Percentiles rank a stretch among this genome's conserved stretches.
phyloP scores from a whole-genome alignment of 2,113 vertebrate species.

The Dunckerocampus dactyliophorus region DNA sequence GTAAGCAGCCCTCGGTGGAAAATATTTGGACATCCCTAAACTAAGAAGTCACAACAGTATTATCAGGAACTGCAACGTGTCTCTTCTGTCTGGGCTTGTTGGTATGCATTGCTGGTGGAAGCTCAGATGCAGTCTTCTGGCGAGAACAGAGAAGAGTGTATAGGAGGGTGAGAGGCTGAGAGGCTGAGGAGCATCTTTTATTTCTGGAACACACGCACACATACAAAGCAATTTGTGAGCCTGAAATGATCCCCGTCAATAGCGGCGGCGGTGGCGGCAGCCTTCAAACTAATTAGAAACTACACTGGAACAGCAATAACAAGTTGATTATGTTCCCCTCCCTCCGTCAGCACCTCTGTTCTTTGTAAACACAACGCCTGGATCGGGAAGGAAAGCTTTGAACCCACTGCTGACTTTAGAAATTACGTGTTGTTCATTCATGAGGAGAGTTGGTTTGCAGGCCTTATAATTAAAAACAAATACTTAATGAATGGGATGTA shows the following conservation, averaged over 20 bases:
- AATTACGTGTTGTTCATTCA: slow-evolving; percentile 31
- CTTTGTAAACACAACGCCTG: slow-evolving; percentile 26
- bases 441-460: slow-evolving; percentile 33
- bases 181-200: slow-evolving; percentile 26
- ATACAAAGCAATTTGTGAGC: slow-evolving; percentile 54
- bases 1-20: too few species aligned
- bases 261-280: slow-evolving; percentile 32
- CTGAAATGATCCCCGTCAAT: slow-evolving; percentile 54
- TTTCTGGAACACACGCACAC: slow-evolving; percentile 34
- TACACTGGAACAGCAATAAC: slow-evolving; percentile 63
- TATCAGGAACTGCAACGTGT: slow-evolving; percentile 30
- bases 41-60: slow-evolving; percentile 35
- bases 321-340: slow-evolving; percentile 65
- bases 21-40: too few species aligned
- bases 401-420: slow-evolving; percentile 18
- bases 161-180: neutral
- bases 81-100: slow-evolving; percentile 7
- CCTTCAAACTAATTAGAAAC: slow-evolving; percentile 67
- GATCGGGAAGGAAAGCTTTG: slow-evolving; percentile 14
- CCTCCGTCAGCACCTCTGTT: slow-evolving; percentile 24
- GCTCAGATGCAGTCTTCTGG: slow-evolving; percentile 31
- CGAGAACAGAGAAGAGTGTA: slow-evolving; percentile 6
- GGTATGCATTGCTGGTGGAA: neutral
- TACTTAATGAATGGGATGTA: neutral
- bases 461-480: slow-evolving; percentile 10